Evolutionary conservation across 2,113 vertebrate species (phyloP).

Genomic region (Arizona elegans): DNA sequence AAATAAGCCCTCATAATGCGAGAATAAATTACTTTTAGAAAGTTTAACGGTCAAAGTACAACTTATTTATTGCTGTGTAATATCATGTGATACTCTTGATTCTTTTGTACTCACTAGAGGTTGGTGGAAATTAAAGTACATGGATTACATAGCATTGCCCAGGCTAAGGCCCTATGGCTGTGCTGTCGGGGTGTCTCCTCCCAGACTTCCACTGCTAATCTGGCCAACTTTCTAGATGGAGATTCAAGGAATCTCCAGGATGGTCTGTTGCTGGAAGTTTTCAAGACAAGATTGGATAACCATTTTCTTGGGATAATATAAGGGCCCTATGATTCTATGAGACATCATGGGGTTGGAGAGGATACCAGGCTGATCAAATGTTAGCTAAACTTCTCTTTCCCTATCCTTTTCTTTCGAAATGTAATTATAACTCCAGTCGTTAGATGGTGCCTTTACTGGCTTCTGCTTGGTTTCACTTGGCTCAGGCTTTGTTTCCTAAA

Average conservation of each 20-base stretch:
- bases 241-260: neutral
- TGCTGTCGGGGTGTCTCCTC: neutral
- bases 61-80: neutral
- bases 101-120: neutral
- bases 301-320: neutral
- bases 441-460: neutral
- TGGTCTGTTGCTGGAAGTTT: neutral
- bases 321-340: neutral
- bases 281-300: neutral
- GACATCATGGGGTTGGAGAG: neutral
- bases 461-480: neutral
- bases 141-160: neutral
- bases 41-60: neutral
- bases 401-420: neutral
- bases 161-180: neutral
- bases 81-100: neutral
- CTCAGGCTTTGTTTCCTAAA: constrained; percentile 1
- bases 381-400: neutral
- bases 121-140: neutral
- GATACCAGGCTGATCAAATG: neutral
- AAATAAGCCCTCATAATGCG: neutral
- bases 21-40: neutral
- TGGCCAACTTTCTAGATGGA: neutral
- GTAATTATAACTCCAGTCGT: neutral
- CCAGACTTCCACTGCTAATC: neutral